Evolutionary conservation across 1,140 invertebrate species (phyloP).

Genomic region (Muscidifurax raptorellus): DNA sequence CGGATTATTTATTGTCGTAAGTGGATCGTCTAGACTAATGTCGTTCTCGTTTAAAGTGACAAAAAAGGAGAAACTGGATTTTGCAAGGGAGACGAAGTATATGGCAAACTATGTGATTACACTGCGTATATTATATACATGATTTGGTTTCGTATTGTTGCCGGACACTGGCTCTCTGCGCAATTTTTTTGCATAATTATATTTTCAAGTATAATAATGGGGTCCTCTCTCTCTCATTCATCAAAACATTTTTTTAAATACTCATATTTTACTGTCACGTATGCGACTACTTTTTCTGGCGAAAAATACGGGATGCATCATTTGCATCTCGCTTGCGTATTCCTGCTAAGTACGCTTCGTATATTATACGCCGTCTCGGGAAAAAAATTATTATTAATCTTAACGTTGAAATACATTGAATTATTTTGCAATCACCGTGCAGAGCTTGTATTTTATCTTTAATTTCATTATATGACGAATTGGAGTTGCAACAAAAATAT

Average conservation of each 20-base stretch:
- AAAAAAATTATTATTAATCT: too few relatives aligned
- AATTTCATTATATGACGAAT: neutral
- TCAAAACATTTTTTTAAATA: neutral
- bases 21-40: neutral
- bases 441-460: too few relatives aligned
- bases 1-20: neutral
- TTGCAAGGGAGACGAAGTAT: neutral
- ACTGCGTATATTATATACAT: neutral
- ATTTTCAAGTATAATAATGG: neutral
- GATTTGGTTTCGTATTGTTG: neutral
- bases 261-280: slow-evolving; percentile 21
- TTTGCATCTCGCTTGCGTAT: neutral
- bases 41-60: neutral
- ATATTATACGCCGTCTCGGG: too few relatives aligned
- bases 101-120: neutral
- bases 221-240: neutral
- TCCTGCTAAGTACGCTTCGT: neutral
- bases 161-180: neutral
- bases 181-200: slow-evolving; percentile 24
- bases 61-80: neutral
- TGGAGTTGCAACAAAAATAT: neutral
- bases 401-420: too few relatives aligned
- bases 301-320: neutral
- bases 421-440: too few relatives aligned
- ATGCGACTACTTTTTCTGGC: too few relatives aligned